These are phyloP conservation scores for Anguilla anguilla DNA, from an alignment of 2,797 vertebrate genomes.

Conservation along the genomic window DNA sequence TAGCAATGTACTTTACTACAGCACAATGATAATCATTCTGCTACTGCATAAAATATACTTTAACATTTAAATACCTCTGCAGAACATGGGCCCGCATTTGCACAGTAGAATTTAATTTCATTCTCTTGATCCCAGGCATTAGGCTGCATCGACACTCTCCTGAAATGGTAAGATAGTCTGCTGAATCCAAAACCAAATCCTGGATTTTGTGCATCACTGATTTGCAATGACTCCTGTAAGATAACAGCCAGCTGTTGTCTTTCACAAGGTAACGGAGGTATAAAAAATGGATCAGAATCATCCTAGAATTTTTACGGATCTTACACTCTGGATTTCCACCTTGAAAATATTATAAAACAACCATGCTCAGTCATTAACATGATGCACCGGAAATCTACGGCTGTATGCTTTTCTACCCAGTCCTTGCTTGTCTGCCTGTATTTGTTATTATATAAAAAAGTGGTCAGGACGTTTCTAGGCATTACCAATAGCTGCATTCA, in stretches of 20 bases:
- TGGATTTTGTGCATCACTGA: slow-evolving; percentile 8
- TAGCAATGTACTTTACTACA: background rate
- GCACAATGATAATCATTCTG: background rate
- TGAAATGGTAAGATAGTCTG: background rate
- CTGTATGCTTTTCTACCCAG: too few species aligned
- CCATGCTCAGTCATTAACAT: too few species aligned
- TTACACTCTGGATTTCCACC: background rate
- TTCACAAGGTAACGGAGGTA: background rate
- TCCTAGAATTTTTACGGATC: background rate
- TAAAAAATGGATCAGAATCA: background rate
- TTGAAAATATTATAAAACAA: too few species aligned
- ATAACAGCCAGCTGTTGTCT: background rate
- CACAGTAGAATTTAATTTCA: background rate
- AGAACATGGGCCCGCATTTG: background rate
- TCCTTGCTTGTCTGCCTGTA: too few species aligned
- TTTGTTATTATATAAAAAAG: too few species aligned
- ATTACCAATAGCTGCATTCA: too few species aligned
- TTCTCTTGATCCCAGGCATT: slow-evolving; percentile 8
- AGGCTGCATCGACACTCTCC: background rate
- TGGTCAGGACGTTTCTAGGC: too few species aligned
- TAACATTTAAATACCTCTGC: background rate
- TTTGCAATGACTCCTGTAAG: background rate
- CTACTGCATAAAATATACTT: background rate
- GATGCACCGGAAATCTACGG: too few species aligned
- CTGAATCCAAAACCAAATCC: slow-evolving; percentile 14